These are phyloP conservation scores for Anisognathus igniventris DNA, from an alignment of 2,797 vertebrate genomes.

Conservation along the genomic window DNA sequence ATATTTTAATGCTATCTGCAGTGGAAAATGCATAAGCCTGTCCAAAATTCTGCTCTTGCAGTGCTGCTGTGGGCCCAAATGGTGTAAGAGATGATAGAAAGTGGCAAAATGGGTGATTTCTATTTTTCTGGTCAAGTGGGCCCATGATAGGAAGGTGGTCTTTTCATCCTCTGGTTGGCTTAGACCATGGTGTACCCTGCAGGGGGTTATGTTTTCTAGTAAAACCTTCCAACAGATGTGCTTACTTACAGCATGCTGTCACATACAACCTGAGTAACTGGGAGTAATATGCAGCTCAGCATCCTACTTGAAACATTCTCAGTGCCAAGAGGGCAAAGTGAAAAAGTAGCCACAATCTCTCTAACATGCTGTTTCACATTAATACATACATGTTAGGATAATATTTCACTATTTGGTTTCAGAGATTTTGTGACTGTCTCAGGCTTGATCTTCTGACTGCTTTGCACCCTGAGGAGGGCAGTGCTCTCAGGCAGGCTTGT, in stretches of 20 bases:
- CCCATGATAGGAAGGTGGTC: neutral
- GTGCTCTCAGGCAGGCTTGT: neutral
- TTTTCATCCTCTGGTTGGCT: neutral
- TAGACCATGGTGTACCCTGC: neutral
- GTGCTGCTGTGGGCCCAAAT: neutral
- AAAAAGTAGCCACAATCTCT: neutral
- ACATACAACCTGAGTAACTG: neutral
- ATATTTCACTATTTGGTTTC: neutral
- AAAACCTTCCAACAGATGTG: neutral
- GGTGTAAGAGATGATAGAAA: neutral
- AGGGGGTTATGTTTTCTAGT: neutral
- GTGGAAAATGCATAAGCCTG: neutral
- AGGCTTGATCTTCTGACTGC: neutral
- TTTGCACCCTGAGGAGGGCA: neutral
- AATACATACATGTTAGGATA: neutral
- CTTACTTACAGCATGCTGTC: neutral
- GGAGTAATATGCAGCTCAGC: neutral
- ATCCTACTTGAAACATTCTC: neutral
- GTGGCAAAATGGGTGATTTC: neutral
- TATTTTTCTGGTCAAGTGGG: neutral
- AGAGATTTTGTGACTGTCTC: conserved; percentile 4
- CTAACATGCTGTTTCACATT: neutral
- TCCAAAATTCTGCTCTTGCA: neutral
- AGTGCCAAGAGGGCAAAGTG: neutral
- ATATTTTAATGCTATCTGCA: neutral